Evolutionary conservation across 1,140 invertebrate species (phyloP).

Genomic region (Trypoxylus dichotomus): DNA sequence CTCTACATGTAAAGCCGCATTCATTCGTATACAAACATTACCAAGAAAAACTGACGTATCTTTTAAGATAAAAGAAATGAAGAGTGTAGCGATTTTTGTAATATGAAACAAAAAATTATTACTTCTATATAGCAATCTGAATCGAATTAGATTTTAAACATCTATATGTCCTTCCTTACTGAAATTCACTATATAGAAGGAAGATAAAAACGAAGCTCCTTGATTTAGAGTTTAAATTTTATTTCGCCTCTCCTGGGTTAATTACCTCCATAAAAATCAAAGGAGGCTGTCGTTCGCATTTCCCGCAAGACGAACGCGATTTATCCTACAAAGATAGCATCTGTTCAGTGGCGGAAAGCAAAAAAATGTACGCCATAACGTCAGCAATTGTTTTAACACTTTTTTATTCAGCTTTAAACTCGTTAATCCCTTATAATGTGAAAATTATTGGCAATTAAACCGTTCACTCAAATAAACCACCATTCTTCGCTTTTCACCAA

Average conservation of each 20-base stretch:
- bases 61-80: too few relatives aligned
- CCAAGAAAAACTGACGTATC: too few relatives aligned
- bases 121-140: too few relatives aligned
- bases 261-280: slow-evolving; percentile 9
- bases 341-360: background rate
- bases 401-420: background rate
- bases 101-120: too few relatives aligned
- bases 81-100: too few relatives aligned
- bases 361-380: background rate
- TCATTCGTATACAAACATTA: too few relatives aligned
- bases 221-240: background rate
- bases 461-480: slow-evolving; percentile 27
- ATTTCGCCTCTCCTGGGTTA: background rate
- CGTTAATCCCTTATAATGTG: slow-evolving; percentile 24
- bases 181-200: too few relatives aligned
- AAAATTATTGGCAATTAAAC: slow-evolving; percentile 24
- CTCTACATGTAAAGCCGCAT: too few relatives aligned
- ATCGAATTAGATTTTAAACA: too few relatives aligned
- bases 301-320: background rate
- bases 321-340: background rate
- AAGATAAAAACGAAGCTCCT: background rate
- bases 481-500: slow-evolving; percentile 27
- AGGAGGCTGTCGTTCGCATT: background rate
- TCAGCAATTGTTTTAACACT: slow-evolving; percentile 24
- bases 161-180: too few relatives aligned